Percentiles rank a stretch among this genome's conserved stretches.
Evolutionary conservation across 2,888 invertebrate species (phyloP).

Genomic region (Drepana falcataria): DNA sequence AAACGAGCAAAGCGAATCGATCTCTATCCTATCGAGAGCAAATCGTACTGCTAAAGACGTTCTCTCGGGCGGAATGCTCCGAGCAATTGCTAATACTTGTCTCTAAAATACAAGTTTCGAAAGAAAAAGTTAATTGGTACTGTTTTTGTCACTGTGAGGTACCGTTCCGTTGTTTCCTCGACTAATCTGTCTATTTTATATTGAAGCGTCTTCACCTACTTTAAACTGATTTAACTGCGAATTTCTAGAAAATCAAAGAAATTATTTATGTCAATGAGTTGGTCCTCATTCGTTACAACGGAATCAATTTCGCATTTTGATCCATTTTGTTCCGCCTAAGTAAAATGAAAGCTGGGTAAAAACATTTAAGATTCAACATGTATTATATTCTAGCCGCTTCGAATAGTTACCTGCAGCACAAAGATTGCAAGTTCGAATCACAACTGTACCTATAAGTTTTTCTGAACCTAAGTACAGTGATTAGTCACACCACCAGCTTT

Average conservation of each 20-base stretch:
- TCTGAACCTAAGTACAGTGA: no score
- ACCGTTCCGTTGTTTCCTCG: slow-evolving; percentile 49
- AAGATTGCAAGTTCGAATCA: no score
- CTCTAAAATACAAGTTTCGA: slow-evolving; percentile 44
- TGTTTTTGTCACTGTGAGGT: slow-evolving; percentile 58
- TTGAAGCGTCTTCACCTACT: slow-evolving; percentile 40
- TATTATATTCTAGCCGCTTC: no score
- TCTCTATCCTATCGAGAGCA: slow-evolving; percentile 70
- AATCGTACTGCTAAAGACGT: slow-evolving; percentile 72
- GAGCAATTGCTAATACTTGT: slow-evolving; percentile 64
- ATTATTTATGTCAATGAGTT: slow-evolving; percentile 26
- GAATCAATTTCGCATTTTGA: slow-evolving; percentile 23
- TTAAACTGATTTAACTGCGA: slow-evolving; percentile 32
- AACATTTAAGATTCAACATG: no score
- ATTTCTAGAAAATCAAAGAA: slow-evolving; percentile 33
- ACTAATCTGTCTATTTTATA: slow-evolving; percentile 57
- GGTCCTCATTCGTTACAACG: slow-evolving; percentile 15
- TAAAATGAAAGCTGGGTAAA: no score
- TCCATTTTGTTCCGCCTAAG: slow-evolving; percentile 9
- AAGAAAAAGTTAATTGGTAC: slow-evolving; percentile 71
- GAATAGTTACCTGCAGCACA: no score
- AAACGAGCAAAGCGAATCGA: slow-evolving; percentile 71
- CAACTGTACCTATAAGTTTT: no score
- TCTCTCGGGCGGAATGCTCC: slow-evolving; percentile 58
- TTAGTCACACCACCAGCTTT: no score